Conservation (phyloP, 2,888 invertebrate species). For the Cyclophora punctaria region DNA sequence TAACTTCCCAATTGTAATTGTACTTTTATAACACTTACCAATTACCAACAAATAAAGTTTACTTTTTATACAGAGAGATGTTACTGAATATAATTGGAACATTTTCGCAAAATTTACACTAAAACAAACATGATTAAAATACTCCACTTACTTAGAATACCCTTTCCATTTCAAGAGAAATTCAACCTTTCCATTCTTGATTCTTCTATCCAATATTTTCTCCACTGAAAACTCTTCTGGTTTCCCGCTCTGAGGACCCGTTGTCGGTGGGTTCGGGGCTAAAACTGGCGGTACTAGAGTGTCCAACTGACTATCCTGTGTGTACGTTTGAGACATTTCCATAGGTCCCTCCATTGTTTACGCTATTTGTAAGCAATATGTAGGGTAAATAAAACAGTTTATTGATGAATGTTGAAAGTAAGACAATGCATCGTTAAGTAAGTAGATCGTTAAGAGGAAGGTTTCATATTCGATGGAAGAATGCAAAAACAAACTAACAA, state of each 20-base stretch:
- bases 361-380: background rate
- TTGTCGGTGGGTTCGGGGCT: conserved; percentile 5
- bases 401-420: no score
- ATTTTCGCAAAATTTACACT: no score
- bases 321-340: conserved; percentile 18
- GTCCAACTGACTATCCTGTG: conserved; percentile 11
- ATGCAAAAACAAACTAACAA: no score
- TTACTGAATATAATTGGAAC: no score
- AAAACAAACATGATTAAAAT: background rate
- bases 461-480: no score
- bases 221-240: conserved; percentile 84
- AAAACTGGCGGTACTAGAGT: conserved; percentile 20
- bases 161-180: conserved; percentile 80
- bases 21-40: no score
- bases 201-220: conserved; percentile 81
- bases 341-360: conserved; percentile 24
- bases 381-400: no score
- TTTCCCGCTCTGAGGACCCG: conserved; percentile 45
- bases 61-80: no score
- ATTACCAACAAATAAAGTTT: no score
- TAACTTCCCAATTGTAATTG: no score
- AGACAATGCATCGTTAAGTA: no score
- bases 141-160: conserved; percentile 73
- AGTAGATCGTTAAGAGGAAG: no score
- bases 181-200: conserved; percentile 80